These are phyloP conservation scores for Gallinago media DNA, from an alignment of 2,113 vertebrate genomes.

Conservation along the genomic window DNA sequence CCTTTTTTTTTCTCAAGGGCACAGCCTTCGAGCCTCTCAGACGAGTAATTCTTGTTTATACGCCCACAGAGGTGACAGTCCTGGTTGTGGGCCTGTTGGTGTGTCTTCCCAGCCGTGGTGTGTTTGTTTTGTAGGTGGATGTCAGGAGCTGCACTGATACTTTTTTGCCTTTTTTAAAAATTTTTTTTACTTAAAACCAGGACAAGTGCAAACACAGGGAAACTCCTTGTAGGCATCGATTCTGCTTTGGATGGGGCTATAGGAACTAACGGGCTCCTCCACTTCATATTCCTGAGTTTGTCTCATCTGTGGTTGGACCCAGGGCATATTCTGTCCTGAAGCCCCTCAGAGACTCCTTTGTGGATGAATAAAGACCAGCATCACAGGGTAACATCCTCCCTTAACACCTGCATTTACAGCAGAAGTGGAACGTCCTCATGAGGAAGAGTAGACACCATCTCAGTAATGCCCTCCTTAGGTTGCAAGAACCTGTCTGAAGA, in stretches of 20 bases:
- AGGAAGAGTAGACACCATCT: accelerated
- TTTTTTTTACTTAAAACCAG: neutral
- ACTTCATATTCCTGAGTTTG: accelerated
- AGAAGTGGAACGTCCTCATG: neutral
- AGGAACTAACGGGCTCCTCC: neutral
- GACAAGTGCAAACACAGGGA: neutral
- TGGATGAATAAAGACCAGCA: neutral
- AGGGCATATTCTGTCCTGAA: neutral
- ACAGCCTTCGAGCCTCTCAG: slow-evolving; percentile 36
- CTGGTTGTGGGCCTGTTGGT: neutral
- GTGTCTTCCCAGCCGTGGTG: neutral
- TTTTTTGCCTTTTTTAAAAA: too few species aligned
- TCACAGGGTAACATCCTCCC: neutral
- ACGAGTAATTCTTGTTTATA: slow-evolving; percentile 48
- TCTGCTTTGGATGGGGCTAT: neutral
- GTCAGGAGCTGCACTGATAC: neutral
- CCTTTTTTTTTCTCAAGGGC: slow-evolving; percentile 13
- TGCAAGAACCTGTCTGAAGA: neutral
- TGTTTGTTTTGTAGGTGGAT: slow-evolving; percentile 26
- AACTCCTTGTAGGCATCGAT: neutral
- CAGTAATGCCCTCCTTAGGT: too few species aligned
- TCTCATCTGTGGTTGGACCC: neutral
- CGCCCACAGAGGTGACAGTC: neutral
- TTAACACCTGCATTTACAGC: neutral
- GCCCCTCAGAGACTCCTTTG: neutral